Conservation (phyloP, 1,140 invertebrate species). For the Lanistes nyassanus region DNA sequence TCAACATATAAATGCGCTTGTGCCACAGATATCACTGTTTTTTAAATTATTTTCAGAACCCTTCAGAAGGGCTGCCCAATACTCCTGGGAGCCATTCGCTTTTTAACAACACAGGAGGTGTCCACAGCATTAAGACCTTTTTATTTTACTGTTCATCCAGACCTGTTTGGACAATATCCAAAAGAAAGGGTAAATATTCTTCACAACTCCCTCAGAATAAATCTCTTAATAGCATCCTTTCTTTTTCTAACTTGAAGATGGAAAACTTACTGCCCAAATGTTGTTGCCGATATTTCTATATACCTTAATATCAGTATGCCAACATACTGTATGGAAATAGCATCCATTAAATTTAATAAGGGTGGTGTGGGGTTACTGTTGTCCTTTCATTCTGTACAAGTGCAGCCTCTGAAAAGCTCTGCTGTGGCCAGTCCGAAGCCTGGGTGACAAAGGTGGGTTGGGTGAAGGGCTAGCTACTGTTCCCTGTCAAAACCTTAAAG, state of each 20-base stretch:
- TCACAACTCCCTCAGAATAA: not conserved
- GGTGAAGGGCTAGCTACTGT: not conserved
- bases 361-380: too few relatives aligned
- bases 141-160: constrained; percentile 94
- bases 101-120: constrained; percentile 41
- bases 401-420: too few relatives aligned
- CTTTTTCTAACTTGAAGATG: not conserved
- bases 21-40: too few relatives aligned
- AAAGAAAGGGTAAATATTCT: constrained; percentile 78
- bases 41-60: not conserved
- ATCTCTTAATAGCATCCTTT: not conserved
- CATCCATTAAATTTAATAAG: too few relatives aligned
- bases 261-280: not conserved
- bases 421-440: too few relatives aligned
- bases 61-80: not conserved
- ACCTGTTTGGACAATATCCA: constrained; percentile 91
- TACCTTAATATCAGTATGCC: not conserved
- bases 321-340: too few relatives aligned
- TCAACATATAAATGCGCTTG: too few relatives aligned
- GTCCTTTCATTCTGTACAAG: too few relatives aligned
- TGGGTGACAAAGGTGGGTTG: too few relatives aligned
- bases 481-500: too few relatives aligned
- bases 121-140: constrained; percentile 85
- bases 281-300: not conserved
- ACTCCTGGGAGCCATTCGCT: not conserved